Base-by-base conservation (phyloP, 1,140 invertebrate genomes). In the Pararge aegeria region DNA sequence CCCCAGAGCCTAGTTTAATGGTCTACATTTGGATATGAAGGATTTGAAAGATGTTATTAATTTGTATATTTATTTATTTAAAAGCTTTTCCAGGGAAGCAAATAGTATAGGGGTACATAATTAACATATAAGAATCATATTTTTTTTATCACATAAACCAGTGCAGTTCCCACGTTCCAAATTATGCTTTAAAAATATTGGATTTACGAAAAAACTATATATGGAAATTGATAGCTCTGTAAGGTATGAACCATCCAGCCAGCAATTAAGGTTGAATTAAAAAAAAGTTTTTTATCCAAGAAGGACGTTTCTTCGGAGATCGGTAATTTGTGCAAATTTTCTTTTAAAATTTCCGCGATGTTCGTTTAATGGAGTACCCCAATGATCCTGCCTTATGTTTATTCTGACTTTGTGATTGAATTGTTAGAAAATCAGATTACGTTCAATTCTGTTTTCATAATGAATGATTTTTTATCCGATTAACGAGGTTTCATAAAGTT, bases 251-350 rank as follows among this genome's bases (percentile, higher is more conserved):
- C 15, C 58, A 57, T 75, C 58, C 61, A 50, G 42, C 64, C 71
- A 72, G 86, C 83, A 88, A 88, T 88, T 88, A 88, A 83, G 83
- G 72, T 73, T 61, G 75, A 83, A 86, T 83, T 79, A 68, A 80
- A 82, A 80, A 84, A 55, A 61, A 55, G 44, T 40, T 69, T 76
- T 86, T 83, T 80, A 78, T 82, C 80, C 76, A 79, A 77, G 63
- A 68, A 57, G 57, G 64, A 48, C 69, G 62, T 56, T 65, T 48
- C 65, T 53, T 68, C 67, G 68, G 61, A 75, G 74, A 83, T 84
- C 75, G 79, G 80, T 81, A 88, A 88, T 88, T 88, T 80, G 80
- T 86, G 77, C 61, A 81, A 83, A 83, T 81, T 81, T 83, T 83
- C 76, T 83, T 80, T 75, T 69, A 75, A 85, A 84, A 78, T 79